phyloP scores from a whole-genome alignment of 2,113 vertebrate genomes.

The Paradoxurus hermaphroditus region DNA sequence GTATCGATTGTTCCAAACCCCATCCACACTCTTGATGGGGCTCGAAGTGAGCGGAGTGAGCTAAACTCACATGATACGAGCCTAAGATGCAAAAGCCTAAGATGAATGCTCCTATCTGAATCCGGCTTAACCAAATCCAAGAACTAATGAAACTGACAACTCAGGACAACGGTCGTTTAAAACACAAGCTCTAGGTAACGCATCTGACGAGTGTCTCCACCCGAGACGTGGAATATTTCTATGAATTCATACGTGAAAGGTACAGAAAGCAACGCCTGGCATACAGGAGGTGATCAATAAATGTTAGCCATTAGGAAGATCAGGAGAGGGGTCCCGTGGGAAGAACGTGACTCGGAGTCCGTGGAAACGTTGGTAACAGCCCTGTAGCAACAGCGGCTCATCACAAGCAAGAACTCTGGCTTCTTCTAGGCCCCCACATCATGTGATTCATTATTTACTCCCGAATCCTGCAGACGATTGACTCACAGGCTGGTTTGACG shows the following conservation, averaged over 20 bases:
- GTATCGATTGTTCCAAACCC: neutral
- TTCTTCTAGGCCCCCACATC: neutral
- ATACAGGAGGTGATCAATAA: neutral
- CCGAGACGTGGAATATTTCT: neutral
- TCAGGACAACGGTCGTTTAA: neutral
- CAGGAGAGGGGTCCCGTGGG: neutral
- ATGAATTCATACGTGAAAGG: neutral
- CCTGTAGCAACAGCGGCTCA: neutral
- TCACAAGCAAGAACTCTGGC: neutral
- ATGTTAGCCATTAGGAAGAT: neutral
- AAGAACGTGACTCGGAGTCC: neutral
- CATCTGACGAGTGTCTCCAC: neutral
- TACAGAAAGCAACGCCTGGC: neutral
- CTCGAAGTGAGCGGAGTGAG: conserved; percentile 24
- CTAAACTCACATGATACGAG: neutral
- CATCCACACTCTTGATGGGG: neutral
- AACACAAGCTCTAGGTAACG: neutral
- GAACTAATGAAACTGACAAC: neutral
- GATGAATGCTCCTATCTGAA: neutral
- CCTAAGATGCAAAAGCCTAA: neutral
- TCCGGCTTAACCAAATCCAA: neutral
- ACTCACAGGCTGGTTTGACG: neutral
- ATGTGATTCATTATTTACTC: neutral
- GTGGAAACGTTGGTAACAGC: neutral
- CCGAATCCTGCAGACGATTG: neutral